phyloP scores from a whole-genome alignment of 2,888 invertebrate genomes.

The Thyatira batis region DNA sequence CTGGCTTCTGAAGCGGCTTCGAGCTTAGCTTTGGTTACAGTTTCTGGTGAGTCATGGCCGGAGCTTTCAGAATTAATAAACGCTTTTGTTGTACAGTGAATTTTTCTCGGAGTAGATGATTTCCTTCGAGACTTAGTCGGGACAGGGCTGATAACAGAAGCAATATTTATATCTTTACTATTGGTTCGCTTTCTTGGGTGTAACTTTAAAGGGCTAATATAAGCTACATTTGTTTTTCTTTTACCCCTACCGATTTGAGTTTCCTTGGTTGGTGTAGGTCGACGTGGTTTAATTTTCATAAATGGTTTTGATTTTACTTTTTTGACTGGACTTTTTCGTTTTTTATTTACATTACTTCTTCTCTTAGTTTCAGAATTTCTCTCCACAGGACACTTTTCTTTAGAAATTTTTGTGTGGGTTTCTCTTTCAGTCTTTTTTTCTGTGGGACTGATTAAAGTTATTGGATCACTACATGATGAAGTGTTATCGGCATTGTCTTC shows the following conservation, averaged over 20 bases:
- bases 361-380: conserved; percentile 32
- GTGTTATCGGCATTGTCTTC: conserved; percentile 39
- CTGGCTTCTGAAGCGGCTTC: conserved; percentile 24
- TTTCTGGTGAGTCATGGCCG: conserved; percentile 52
- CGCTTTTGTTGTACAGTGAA: conserved; percentile 58
- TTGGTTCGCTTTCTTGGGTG: conserved; percentile 30
- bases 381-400: conserved; percentile 30
- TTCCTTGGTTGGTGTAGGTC: conserved; percentile 59
- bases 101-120: conserved; percentile 76
- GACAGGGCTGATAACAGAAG: conserved; percentile 30
- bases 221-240: conserved; percentile 32
- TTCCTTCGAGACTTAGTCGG: conserved; percentile 74
- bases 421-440: conserved; percentile 32
- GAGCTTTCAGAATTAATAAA: conserved; percentile 55
- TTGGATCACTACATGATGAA: conserved; percentile 46
- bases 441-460: conserved; percentile 36
- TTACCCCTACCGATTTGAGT: conserved; percentile 38
- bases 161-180: conserved; percentile 46
- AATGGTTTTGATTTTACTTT: conserved; percentile 57
- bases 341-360: conserved; percentile 34
- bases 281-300: conserved; percentile 68
- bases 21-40: conserved; percentile 24
- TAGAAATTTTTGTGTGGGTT: conserved; percentile 27
- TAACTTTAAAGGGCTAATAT: conserved; percentile 27
- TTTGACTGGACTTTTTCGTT: conserved; percentile 53